Evolutionary conservation across 1,140 invertebrate genomes (phyloP), one percentile per base, ranked within the genome.

Genomic region (Lepidotrigona ventralis): DNA sequence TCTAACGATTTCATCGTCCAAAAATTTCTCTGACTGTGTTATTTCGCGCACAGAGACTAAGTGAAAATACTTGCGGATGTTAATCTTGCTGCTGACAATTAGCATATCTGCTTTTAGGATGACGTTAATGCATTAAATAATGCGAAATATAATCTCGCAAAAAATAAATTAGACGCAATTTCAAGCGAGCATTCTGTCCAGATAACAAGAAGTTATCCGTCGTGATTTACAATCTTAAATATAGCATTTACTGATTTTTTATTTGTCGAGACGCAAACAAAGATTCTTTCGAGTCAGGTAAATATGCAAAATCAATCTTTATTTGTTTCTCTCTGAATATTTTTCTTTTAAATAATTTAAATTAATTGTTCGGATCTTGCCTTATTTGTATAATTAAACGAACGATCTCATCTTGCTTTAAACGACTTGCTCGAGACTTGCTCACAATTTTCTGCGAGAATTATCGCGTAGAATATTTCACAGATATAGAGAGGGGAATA

Each of bases 211-310:
- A 23, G 54, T 53, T 46, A 23, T 21, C 3, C 21, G 19, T 6
- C 0, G 19, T 71, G 46, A 83, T 78, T 78, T 83, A 78, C 56
- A n/a, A n/a, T 21, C 53, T n/a, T 19, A 81, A 81, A 75, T 74
- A 29, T 51, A 29, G 54, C n/a, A 23, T 39, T 26, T 2, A 9
- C 19, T 81, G 51, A 56, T 75, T 26, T 46, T 58, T 33, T 19
- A 53, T 69, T 60, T 69, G 39, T 53, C 29, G 17, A 23, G 15
- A 17, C 11, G 63, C 46, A 23, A 60, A 54, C 11, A 21, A 46
- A 8, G 26, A n/a, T n/a, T 5, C 29, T 23, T 6, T 21, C 39
- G 5, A 14, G 2, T 63, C 26, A 23, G 23, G 70, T 39, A 64
- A 21, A 56, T 21, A 54, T 54, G 12, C 51, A 21, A 26, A 29